These are phyloP conservation scores for Bungarus multicinctus DNA, from an alignment of 2,113 vertebrate species.

Conservation along the genomic window DNA sequence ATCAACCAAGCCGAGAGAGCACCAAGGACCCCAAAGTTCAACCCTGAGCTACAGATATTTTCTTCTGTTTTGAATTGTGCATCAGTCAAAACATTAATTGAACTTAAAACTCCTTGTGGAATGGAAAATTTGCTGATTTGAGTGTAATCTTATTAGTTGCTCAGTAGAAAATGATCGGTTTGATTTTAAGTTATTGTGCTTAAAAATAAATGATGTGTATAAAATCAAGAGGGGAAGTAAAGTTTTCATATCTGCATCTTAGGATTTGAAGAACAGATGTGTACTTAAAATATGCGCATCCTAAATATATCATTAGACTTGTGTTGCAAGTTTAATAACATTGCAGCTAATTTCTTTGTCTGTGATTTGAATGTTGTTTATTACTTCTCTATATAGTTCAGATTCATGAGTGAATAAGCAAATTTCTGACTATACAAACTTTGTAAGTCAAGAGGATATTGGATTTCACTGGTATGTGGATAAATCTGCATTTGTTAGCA, in stretches of 20 bases:
- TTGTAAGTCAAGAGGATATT: conserved; percentile 1
- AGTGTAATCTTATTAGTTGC: neutral
- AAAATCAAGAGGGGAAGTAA: neutral
- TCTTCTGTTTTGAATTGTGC: neutral
- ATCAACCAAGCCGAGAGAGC: neutral
- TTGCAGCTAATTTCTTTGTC: neutral
- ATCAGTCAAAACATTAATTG: neutral
- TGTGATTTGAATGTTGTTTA: neutral
- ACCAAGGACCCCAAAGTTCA: neutral
- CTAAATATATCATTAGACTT: neutral
- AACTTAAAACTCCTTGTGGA: neutral
- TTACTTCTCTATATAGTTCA: neutral
- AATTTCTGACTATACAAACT: neutral
- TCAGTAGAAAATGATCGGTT: neutral
- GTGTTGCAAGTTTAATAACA: neutral
- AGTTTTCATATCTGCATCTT: neutral
- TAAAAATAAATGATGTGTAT: neutral
- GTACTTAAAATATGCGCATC: neutral
- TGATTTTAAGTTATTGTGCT: neutral
- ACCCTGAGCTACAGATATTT: neutral
- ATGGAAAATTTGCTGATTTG: neutral
- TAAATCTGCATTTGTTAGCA: neutral
- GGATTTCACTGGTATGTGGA: neutral
- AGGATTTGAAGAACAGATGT: neutral
- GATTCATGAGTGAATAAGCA: neutral